Conservation (phyloP, 2,888 invertebrate genomes). For the Iphiclides podalirius region DNA sequence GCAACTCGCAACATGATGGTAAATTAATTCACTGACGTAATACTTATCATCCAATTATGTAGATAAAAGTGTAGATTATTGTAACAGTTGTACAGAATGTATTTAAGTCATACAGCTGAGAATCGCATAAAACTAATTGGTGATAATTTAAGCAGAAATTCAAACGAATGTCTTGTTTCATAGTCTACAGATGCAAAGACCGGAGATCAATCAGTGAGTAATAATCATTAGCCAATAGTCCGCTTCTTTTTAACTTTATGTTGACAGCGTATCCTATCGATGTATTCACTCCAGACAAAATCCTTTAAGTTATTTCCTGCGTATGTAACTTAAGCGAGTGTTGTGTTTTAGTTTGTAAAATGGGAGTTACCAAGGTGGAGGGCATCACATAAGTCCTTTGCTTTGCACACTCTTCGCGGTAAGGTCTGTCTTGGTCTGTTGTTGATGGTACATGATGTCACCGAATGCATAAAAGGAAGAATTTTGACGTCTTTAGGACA, state of each 20-base stretch:
- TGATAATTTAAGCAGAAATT: constrained; percentile 7
- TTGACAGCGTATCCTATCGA: constrained; percentile 6
- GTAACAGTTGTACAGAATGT: neutral
- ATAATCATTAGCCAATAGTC: constrained; percentile 39
- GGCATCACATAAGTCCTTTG: constrained; percentile 72
- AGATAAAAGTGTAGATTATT: neutral
- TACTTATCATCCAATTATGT: neutral
- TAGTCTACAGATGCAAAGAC: constrained; percentile 68
- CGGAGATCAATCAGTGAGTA: constrained; percentile 73
- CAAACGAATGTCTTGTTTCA: constrained; percentile 43
- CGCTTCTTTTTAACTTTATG: constrained; percentile 21
- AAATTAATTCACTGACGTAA: constrained; percentile 7
- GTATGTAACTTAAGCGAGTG: constrained; percentile 6
- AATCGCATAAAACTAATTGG: neutral
- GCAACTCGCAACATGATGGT: neutral
- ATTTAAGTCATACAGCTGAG: neutral
- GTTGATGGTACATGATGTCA: constrained; percentile 38
- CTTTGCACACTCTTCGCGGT: constrained; percentile 63
- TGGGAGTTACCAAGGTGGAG: constrained; percentile 77
- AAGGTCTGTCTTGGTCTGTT: constrained; percentile 51
- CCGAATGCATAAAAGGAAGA: constrained; percentile 31
- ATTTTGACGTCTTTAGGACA: constrained; percentile 33
- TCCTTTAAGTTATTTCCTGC: too few relatives aligned
- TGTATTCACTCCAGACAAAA: constrained; percentile 12
- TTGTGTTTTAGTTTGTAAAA: constrained; percentile 70